Base-by-base conservation (phyloP, 2,113 vertebrate genomes). In the Poecilia latipinna region DNA sequence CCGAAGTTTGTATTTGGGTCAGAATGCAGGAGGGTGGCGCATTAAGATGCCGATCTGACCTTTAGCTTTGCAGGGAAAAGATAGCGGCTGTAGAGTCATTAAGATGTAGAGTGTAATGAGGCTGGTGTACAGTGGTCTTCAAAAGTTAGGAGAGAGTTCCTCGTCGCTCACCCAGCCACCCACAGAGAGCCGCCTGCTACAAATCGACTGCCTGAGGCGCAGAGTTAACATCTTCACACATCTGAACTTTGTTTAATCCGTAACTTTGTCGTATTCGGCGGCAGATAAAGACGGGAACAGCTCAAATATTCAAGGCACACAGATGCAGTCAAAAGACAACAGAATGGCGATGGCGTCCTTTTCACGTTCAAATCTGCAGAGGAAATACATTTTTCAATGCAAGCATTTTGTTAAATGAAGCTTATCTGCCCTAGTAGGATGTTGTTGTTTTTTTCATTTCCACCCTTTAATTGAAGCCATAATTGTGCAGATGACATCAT, bases 31-130 rank as follows among this genome's bases (percentile, higher is more conserved):
- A 69, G 67, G 65, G 64, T 29, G 15, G 29, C 61, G n/a, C 77
- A 81, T 87, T 79, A 72, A 74, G 82, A 79, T 88, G 76, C 80
- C n/a, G 64, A 66, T 77, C 65, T 61, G 79, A 91, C 86, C 88
- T 88, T 88, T 87, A 71, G 68, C 75, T 64, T 78, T 61, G 51
- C 8, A 42, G 11, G 70, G 70, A 66, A 82, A 15, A 68, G 61
- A 84, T 68, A 51, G 68, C 73, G 32, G 66, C 82, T 10, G 22
- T 48, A 12, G 57, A 77, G 48, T 64, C 79, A 83, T 83, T 83
- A 81, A 31, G 61, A 72, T 77, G 82, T 67, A 57, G 66, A 67
- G 66, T 60, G 12, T 89, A 83, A 89, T 85, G 82, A 80, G 74
- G 42, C 66, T 64, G 35, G 61, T 11, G 68, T 62, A 3, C 70